Percentiles rank a stretch among this genome's conserved stretches.
These are phyloP conservation scores for Cheilosia urbana DNA, from an alignment of 2,888 invertebrate species.

Conservation along the genomic window DNA sequence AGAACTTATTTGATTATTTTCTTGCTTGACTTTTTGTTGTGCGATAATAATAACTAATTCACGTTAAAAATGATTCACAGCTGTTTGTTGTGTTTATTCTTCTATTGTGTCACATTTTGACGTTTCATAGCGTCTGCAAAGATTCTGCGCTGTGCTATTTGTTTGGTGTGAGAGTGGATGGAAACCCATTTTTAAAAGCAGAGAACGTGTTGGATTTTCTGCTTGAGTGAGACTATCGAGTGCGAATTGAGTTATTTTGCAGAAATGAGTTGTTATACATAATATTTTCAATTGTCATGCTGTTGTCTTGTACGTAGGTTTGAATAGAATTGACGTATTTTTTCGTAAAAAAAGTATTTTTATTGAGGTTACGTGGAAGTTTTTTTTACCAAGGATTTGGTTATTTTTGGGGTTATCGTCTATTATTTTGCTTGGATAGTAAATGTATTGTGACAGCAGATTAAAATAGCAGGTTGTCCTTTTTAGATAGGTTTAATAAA, in stretches of 20 bases:
- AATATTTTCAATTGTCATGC: no score
- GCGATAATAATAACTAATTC: background rate
- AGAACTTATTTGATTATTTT: background rate
- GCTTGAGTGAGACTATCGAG: background rate
- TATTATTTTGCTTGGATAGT: no score
- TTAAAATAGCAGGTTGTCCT: no score
- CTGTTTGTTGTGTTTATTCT: slow-evolving; percentile 60
- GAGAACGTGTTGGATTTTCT: background rate
- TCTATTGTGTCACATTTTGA: slow-evolving; percentile 53
- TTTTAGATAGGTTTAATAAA: no score
- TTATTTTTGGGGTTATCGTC: no score
- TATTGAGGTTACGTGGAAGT: no score
- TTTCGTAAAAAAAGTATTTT: no score
- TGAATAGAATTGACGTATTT: no score
- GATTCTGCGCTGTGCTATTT: slow-evolving; percentile 54
- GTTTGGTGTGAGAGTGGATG: background rate
- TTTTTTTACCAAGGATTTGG: no score
- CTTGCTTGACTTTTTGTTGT: background rate
- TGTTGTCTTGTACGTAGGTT: no score
- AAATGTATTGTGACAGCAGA: no score
- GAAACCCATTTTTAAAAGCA: background rate
- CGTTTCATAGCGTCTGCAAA: slow-evolving; percentile 55
- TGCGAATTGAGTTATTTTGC: background rate
- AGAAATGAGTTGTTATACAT: no score
- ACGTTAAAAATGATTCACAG: slow-evolving; percentile 44